Evolutionary conservation across 2,797 vertebrate genomes (phyloP).

Genomic region (Lagorchestes hirsutus): DNA sequence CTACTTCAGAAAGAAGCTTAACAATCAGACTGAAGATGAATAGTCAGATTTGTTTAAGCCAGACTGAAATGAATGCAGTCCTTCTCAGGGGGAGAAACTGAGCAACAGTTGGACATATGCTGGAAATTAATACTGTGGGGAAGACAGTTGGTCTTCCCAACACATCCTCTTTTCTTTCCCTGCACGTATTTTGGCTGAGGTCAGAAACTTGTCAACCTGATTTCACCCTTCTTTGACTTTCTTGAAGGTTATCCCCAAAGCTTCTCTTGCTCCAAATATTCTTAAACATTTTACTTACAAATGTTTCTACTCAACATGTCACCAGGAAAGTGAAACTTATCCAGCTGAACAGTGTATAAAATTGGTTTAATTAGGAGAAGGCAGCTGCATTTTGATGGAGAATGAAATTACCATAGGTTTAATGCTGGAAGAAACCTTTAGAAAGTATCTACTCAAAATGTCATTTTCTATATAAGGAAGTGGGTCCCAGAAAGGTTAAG

Average conservation of each 20-base stretch:
- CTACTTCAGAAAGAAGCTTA: not conserved
- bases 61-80: not conserved
- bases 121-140: not conserved
- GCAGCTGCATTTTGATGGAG: not conserved
- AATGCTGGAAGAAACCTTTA: not conserved
- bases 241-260: not conserved
- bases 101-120: not conserved
- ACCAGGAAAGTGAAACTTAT: not conserved
- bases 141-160: not conserved
- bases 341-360: not conserved
- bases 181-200: not conserved
- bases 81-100: not conserved
- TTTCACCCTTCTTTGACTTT: not conserved
- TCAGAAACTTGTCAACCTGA: not conserved
- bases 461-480: not conserved
- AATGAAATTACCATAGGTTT: not conserved
- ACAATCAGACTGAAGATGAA: too few species aligned
- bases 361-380: not conserved
- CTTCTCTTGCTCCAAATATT: not conserved
- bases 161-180: not conserved
- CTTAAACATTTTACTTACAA: constrained; percentile 2
- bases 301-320: not conserved
- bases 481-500: not conserved
- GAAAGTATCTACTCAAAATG: not conserved
- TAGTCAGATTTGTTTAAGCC: constrained; percentile 1